These are phyloP conservation scores for Galemys pyrenaicus DNA, from an alignment of 2,113 vertebrate genomes.

Conservation along the genomic window DNA sequence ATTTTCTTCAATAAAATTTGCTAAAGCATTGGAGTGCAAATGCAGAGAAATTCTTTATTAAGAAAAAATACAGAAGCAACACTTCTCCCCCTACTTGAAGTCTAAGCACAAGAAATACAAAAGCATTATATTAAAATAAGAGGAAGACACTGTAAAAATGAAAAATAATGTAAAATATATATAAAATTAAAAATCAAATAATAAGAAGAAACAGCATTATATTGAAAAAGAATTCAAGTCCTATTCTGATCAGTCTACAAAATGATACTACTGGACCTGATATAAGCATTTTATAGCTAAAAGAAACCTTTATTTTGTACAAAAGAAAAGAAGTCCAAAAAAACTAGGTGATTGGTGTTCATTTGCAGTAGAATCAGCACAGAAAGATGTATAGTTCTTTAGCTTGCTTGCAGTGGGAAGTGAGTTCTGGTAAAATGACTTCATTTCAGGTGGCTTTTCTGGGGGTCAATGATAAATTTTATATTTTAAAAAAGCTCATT, in stretches of 20 bases:
- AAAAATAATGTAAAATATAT: too few relatives aligned
- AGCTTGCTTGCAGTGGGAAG: background rate
- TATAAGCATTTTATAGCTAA: background rate
- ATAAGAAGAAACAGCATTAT: background rate
- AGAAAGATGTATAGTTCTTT: background rate
- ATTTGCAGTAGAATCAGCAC: background rate
- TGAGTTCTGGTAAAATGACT: background rate
- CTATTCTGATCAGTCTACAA: background rate
- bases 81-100: background rate
- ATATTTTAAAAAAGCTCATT: background rate
- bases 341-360: background rate
- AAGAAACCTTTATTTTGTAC: background rate
- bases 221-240: background rate
- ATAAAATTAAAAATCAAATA: too few relatives aligned
- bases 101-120: background rate
- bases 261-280: background rate
- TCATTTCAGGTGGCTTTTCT: background rate
- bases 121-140: background rate
- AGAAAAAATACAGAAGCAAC: background rate
- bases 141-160: too few relatives aligned
- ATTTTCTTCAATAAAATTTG: conserved; percentile 75
- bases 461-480: background rate
- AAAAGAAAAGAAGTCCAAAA: background rate
- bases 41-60: background rate
- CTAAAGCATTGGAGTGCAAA: conserved; percentile 70